These are phyloP conservation scores for Hipparchia semele DNA, from an alignment of 2,888 invertebrate genomes.

Conservation along the genomic window DNA sequence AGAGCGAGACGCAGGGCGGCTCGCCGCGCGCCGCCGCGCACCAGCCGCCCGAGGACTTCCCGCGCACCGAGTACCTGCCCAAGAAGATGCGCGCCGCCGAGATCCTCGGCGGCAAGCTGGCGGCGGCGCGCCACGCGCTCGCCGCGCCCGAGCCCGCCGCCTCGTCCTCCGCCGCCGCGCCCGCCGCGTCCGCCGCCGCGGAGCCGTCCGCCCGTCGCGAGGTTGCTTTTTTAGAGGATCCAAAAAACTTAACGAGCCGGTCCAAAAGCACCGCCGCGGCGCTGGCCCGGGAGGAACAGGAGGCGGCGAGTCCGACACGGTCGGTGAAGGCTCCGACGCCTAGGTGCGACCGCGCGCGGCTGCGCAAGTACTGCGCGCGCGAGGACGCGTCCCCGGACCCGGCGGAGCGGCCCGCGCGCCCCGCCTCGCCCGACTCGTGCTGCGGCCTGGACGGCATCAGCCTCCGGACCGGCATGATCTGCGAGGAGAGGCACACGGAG, in stretches of 20 bases:
- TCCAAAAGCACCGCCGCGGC: conserved; percentile 83
- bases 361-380: conserved; percentile 54
- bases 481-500: conserved; percentile 77
- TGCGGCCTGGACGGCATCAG: conserved; percentile 78
- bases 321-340: conserved; percentile 78
- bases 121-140: conserved; percentile 50
- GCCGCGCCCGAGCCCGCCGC: conserved; percentile 47
- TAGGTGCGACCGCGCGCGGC: conserved; percentile 61
- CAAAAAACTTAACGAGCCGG: conserved; percentile 83
- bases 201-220: conserved; percentile 59
- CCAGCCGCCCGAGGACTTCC: conserved; percentile 55
- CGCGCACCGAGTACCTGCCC: conserved; percentile 72
- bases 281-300: conserved; percentile 81
- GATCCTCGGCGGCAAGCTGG: conserved; percentile 73
- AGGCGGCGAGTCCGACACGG: conserved; percentile 80
- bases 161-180: conserved; percentile 51
- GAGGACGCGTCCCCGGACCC: conserved; percentile 43
- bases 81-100: conserved; percentile 81
- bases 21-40: conserved; percentile 52
- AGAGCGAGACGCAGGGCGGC: conserved; percentile 67
- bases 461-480: conserved; percentile 72
- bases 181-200: conserved; percentile 45
- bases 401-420: conserved; percentile 57
- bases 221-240: conserved; percentile 80
- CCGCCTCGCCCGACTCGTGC: conserved; percentile 73